Evolutionary conservation across 2,888 invertebrate species (phyloP).

Genomic region (Drosophila mulleri): DNA sequence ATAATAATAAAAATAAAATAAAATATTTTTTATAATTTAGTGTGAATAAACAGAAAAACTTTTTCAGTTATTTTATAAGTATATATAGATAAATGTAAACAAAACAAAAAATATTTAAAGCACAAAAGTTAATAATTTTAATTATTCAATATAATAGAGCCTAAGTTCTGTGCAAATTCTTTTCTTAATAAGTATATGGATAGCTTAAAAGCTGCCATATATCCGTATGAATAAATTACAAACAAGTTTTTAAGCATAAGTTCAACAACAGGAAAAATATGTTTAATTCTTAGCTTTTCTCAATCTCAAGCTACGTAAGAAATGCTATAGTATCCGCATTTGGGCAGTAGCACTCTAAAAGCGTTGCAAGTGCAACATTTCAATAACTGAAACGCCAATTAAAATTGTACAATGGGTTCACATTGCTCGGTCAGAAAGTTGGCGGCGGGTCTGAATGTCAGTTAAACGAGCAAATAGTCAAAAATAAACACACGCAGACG

Average conservation of each 20-base stretch:
- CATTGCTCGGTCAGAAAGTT: conserved; percentile 55
- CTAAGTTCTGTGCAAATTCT: too few species aligned
- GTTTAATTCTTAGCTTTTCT: neutral
- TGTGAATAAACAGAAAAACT: too few species aligned
- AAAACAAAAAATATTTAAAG: too few species aligned
- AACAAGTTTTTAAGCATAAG: neutral
- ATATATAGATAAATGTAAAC: too few species aligned
- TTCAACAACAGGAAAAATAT: neutral
- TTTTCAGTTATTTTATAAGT: too few species aligned
- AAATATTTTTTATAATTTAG: too few species aligned
- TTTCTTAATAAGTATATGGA: too few species aligned
- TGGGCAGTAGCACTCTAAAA: conserved; percentile 29
- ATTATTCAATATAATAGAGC: too few species aligned
- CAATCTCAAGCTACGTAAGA: neutral
- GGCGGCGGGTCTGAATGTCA: conserved; percentile 59
- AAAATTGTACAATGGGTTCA: conserved; percentile 72
- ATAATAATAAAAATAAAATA: too few species aligned
- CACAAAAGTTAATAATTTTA: too few species aligned
- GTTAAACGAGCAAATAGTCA: conserved; percentile 72
- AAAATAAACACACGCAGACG: conserved; percentile 48
- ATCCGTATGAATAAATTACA: neutral
- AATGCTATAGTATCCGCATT: conserved; percentile 7
- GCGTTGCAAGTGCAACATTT: conserved; percentile 68
- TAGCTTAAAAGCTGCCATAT: neutral
- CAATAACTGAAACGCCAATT: conserved; percentile 78